Evolutionary conservation across 2,113 vertebrate genomes (phyloP).

Genomic region (Sturnira hondurensis): DNA sequence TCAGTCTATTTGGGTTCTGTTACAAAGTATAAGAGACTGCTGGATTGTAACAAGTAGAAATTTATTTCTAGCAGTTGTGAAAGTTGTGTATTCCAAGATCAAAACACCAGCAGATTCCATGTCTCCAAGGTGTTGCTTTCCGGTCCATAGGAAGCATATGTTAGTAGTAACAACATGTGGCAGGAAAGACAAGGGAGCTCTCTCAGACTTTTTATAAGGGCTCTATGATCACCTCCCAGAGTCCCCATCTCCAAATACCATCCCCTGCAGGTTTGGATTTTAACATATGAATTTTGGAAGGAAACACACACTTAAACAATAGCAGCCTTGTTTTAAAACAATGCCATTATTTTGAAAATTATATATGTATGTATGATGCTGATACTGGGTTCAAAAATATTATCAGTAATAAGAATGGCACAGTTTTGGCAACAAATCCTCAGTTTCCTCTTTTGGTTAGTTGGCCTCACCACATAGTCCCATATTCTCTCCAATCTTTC

Average conservation of each 20-base stretch:
- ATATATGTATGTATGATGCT: background rate
- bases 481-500: background rate
- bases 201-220: background rate
- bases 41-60: background rate
- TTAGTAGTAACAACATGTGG: background rate
- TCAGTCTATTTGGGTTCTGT: background rate
- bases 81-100: background rate
- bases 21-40: background rate
- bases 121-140: background rate
- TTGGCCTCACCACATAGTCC: background rate
- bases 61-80: background rate
- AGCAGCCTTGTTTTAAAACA: background rate
- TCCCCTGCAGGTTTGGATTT: background rate
- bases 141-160: background rate
- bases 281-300: background rate
- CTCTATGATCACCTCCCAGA: background rate
- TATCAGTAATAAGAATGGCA: background rate
- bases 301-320: background rate
- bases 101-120: background rate
- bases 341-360: background rate
- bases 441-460: background rate
- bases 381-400: background rate
- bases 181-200: background rate
- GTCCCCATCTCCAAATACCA: background rate
- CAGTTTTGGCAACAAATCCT: background rate